These are phyloP conservation scores for Micoletzkya japonica DNA, from an alignment of 2,888 invertebrate genomes.

Conservation along the genomic window DNA sequence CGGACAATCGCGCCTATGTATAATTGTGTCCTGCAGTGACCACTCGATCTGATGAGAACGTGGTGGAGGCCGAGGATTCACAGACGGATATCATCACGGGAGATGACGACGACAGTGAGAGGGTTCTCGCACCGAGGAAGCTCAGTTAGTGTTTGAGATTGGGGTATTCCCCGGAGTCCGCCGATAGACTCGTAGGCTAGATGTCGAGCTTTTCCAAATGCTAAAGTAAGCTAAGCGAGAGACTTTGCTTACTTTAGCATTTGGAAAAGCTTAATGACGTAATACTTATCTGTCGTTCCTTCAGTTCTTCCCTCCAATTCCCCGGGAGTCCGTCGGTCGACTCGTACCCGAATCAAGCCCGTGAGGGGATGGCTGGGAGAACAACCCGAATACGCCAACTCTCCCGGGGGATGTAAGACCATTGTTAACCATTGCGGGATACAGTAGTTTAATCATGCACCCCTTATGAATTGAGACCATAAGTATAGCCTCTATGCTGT, in stretches of 20 bases:
- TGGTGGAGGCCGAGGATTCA: not conserved
- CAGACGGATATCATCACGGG: conserved; percentile 1
- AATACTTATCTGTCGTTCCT: no score
- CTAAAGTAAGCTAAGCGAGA: not conserved
- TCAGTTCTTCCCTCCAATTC: not conserved
- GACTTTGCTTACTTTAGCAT: not conserved
- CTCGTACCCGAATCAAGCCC: conserved; percentile 33
- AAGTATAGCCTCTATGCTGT: not conserved
- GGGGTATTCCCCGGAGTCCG: no score
- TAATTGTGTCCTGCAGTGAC: not conserved
- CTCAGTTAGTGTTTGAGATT: conserved; percentile 4
- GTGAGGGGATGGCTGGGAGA: conserved; percentile 38
- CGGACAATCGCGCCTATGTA: not conserved
- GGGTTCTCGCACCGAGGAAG: conserved; percentile 21
- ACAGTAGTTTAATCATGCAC: not conserved
- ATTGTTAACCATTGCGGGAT: not conserved
- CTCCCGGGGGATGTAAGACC: conserved; percentile 28
- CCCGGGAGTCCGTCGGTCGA: conserved; percentile 24
- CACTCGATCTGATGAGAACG: conserved; percentile 3
- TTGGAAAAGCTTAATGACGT: not conserved
- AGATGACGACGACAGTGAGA: not conserved
- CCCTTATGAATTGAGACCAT: not conserved
- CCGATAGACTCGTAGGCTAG: no score
- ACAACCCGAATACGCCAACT: conserved; percentile 29
- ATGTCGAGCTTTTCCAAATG: not conserved